These are phyloP conservation scores for Trichonephila clavipes DNA, from an alignment of 1,140 invertebrate species.

Conservation along the genomic window DNA sequence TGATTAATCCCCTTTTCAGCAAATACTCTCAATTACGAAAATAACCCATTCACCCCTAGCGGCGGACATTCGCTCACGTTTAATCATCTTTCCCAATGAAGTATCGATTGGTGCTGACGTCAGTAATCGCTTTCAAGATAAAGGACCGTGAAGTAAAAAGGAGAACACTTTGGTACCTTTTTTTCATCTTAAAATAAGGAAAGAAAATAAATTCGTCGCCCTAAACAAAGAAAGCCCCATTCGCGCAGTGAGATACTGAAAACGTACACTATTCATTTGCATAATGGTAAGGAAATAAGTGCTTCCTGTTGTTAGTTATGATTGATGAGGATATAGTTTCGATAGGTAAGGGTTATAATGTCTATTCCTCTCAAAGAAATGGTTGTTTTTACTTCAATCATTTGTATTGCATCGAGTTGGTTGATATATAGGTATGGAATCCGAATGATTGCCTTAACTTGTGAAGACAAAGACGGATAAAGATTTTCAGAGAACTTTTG, in stretches of 20 bases:
- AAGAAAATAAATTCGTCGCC: conserved; percentile 32
- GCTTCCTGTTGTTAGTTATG: conserved; percentile 28
- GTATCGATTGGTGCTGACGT: conserved; percentile 55
- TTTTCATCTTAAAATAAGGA: neutral
- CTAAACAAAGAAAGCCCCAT: conserved; percentile 3
- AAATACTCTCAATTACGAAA: conserved; percentile 53
- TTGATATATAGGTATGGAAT: no score
- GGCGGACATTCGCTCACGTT: conserved; percentile 35
- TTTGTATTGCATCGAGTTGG: neutral
- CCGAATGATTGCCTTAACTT: no score
- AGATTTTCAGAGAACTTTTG: no score
- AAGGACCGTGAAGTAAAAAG: conserved; percentile 25
- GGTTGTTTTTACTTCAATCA: neutral
- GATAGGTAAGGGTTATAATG: neutral
- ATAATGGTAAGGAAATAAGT: conserved; percentile 35
- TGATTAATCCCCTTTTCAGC: conserved; percentile 36
- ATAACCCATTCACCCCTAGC: conserved; percentile 53
- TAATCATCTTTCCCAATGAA: conserved; percentile 45
- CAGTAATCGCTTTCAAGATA: conserved; percentile 27
- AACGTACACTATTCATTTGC: conserved; percentile 25
- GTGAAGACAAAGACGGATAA: no score
- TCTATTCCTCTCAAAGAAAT: neutral
- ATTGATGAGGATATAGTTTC: neutral
- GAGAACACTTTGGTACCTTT: neutral
- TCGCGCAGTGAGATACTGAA: conserved; percentile 13